A percentile compares a stretch with the other conserved stretches of the same genome.
Conservation (phyloP, 1,140 invertebrate genomes). For the Thrips palmi region DNA sequence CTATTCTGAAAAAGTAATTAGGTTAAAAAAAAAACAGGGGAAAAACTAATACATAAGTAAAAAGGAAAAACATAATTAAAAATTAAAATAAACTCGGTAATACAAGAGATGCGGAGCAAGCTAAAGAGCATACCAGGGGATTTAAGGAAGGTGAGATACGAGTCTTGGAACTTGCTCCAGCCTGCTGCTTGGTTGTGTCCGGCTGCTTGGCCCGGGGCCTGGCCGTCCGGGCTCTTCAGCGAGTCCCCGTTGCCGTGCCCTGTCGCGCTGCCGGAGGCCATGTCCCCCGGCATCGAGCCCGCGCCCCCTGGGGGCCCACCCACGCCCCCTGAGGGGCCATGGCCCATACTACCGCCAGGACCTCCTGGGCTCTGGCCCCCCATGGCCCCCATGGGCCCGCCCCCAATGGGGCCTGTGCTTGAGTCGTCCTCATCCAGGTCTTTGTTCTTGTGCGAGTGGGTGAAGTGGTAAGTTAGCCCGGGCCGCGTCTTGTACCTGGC, state of each 20-base stretch:
- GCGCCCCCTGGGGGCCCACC: conserved; percentile 17
- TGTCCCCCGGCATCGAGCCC: conserved; percentile 17
- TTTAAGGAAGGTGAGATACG: conserved; percentile 47
- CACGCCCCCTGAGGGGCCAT: conserved; percentile 12
- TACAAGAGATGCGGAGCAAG: conserved; percentile 5
- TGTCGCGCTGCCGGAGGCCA: conserved; percentile 22
- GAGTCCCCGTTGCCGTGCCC: conserved; percentile 2
- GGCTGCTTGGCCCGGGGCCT: conserved; percentile 1
- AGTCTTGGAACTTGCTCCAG: conserved; percentile 37
- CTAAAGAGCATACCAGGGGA: conserved; percentile 26
- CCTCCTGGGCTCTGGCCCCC: conserved; percentile 9
- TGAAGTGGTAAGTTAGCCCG: conserved; percentile 91
- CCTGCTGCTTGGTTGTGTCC: too few species aligned
- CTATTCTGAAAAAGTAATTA: too few species aligned
- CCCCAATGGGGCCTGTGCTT: conserved; percentile 30
- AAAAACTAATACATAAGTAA: conserved; percentile 16
- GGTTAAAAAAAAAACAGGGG: too few species aligned
- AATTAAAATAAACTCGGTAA: too few species aligned
- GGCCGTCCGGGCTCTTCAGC: conserved; percentile 11
- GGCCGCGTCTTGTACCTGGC: conserved; percentile 94
- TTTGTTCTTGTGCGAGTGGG: conserved; percentile 75
- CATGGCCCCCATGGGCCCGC: conserved; percentile 25
- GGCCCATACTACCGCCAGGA: conserved; percentile 2
- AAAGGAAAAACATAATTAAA: conserved; percentile 20
- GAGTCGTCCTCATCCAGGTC: conserved; percentile 29